Evolutionary conservation across 2,888 invertebrate genomes (phyloP).

Genomic region (Synanthedon myopaeformis): DNA sequence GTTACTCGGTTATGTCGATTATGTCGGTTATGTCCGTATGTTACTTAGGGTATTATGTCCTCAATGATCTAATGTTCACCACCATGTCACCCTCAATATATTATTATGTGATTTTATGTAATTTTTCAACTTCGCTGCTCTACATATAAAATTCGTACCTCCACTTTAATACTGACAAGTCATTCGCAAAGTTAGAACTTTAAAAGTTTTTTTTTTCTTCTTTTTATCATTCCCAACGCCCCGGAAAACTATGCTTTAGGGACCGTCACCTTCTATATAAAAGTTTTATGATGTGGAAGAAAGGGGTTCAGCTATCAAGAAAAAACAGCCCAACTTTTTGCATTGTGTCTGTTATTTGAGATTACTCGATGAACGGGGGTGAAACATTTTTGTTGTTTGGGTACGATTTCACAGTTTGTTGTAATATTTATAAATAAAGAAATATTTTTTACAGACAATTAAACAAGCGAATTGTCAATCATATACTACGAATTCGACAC

Average conservation of each 20-base stretch:
- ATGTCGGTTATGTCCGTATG: no score
- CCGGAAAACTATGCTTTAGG: conserved; percentile 48
- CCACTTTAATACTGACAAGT: conserved; percentile 21
- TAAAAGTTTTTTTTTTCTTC: conserved; percentile 30
- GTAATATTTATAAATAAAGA: no score
- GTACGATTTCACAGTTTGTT: no score
- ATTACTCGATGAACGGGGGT: background rate
- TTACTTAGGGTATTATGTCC: no score
- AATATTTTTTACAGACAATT: no score
- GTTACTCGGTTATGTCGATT: no score
- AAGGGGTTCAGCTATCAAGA: conserved; percentile 54
- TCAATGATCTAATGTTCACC: no score
- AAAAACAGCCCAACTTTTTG: conserved; percentile 49
- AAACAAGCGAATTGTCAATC: no score
- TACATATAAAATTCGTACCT: conserved; percentile 15
- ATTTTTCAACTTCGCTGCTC: background rate
- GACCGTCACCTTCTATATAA: conserved; percentile 50
- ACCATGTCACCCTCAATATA: no score
- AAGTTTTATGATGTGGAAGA: conserved; percentile 64
- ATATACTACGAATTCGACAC: no score
- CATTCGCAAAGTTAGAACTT: conserved; percentile 28
- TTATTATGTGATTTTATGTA: background rate
- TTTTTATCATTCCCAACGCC: conserved; percentile 43
- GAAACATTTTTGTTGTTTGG: no score
- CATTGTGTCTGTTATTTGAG: conserved; percentile 29